Base-by-base conservation (phyloP, 2,888 invertebrate genomes). In the Eucera pruinosa region DNA sequence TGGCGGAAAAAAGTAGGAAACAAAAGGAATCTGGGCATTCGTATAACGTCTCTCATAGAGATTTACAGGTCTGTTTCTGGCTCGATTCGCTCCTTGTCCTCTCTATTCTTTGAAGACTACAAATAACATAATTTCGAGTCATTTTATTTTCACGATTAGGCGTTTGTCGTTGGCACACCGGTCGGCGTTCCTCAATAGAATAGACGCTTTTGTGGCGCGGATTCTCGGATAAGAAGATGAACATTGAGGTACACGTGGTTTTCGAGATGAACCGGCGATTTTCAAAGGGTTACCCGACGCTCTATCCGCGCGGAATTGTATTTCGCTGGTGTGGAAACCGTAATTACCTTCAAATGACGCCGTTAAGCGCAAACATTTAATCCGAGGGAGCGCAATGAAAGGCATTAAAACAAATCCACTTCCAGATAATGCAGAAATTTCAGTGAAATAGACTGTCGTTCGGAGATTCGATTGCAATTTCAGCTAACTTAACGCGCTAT, bases 351-450 rank as follows among this genome's bases (percentile, higher is more conserved):
- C 64, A 4, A 77, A 76, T 55, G 62, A 60, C 68, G 76, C 76
- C 69, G 58, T 77, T 62, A 77, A 77, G 58, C 76, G 69, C 58
- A 60, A 77, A 77, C 77, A 76, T 77, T 77, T 75, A 77, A 77
- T 64, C 77, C 77, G 47, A 27, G 33, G 33, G 9, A 54, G 23
- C 64, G 58, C 64, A 64, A 83, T 55, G 69, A 67, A 66, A 64
- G 81, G 52, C 73, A 67, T 82, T 81, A 79, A 68, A 54, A 57
- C 68, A 57, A 67, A 67, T 78, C 64, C 70, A 66, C 57, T 68
- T 75, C 45, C 61, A n/a, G 54, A 52, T 47, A 62, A 68, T 62
- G 65, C 20, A 39, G 64, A 75, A 79, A 75, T 78, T 70, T 43
- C 74, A 48, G 65, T 65, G 79, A 47, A 67, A 61, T 43, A 60